phyloP scores from a whole-genome alignment of 2,797 vertebrate species.

The Platyrinchus mystaceus region DNA sequence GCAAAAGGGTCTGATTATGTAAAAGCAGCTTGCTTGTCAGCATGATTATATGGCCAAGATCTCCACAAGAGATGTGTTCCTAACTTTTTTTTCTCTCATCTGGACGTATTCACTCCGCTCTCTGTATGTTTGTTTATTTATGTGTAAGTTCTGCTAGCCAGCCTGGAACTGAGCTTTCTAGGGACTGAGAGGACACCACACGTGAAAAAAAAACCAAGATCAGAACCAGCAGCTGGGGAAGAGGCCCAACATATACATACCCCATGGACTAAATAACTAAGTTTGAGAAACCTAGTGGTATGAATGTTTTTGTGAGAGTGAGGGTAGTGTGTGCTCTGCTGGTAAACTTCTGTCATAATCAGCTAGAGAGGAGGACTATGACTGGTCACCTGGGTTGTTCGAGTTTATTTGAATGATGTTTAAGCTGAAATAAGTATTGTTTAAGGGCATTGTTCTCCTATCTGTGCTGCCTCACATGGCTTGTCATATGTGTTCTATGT shows the following conservation, averaged over 20 bases:
- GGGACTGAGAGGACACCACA: neutral
- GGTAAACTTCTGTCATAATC: neutral
- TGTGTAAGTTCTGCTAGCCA: neutral
- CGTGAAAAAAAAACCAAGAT: neutral
- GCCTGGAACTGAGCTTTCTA: neutral
- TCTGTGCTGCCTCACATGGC: neutral
- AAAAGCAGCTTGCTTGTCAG: fast-evolving
- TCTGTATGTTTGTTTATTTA: neutral
- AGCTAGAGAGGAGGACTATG: neutral
- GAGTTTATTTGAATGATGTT: neutral
- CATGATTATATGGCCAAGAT: neutral
- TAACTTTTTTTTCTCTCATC: neutral
- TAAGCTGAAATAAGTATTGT: neutral
- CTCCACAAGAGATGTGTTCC: neutral
- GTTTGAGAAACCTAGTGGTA: neutral
- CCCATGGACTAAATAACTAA: neutral
- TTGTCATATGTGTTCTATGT: neutral
- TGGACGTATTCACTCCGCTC: neutral
- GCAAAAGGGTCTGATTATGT: neutral
- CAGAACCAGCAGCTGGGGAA: neutral
- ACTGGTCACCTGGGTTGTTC: neutral
- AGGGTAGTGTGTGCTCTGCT: neutral
- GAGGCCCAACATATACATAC: neutral
- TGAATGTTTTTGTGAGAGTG: neutral
- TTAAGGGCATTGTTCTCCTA: neutral